Evolutionary conservation across 2,113 vertebrate genomes (phyloP), one percentile per base, ranked within the genome.

Genomic region (Hippoglossus stenolepis): DNA sequence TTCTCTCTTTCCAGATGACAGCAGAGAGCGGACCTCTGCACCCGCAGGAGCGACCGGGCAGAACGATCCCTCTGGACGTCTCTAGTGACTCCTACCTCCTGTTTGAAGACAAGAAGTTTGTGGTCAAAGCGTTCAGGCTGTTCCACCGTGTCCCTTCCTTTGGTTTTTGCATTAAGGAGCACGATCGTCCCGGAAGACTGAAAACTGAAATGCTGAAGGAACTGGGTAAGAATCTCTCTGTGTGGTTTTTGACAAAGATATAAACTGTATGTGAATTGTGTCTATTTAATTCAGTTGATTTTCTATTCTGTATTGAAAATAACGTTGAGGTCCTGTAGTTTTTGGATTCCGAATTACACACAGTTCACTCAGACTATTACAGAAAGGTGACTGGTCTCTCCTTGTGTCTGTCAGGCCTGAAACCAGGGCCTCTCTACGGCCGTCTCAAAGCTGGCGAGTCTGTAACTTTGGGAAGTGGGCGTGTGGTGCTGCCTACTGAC

Each of bases 101-200:
- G 65, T 58, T 96, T 23, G 93, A 97, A 71, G 93, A 96, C 0
- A 93, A 95, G 53, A 94, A 93, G 71, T 93, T 98, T 76, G 87
- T 93, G 0, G 92, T 98, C 9, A 95, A 94, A 71, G 97, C 96
- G 0, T 97, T 99, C 79, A 92, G 95, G 74, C 92, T 99, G 13
- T 97, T 95, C 68, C 98, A 99, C 73, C 95, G 97, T 21, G 67
- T 98, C 47, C 97, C 97, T 3, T 98, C 97, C 12, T 98, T 99
- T 51, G 97, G 98, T 0, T 99, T 97, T 76, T 93, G 95, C 21
- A 70, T 99, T 13, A 65, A 95, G n/a, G 98, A 99, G 85, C 94
- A 90, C 31, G 94, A 96, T 38, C 94, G 95, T 13, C 86, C 96
- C 0, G 97, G 97, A 0, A 95, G 89, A 82, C 95, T 99, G 72